Base-by-base conservation (phyloP, 2,888 invertebrate genomes). In the Scelioninae gen. 1 region DNA sequence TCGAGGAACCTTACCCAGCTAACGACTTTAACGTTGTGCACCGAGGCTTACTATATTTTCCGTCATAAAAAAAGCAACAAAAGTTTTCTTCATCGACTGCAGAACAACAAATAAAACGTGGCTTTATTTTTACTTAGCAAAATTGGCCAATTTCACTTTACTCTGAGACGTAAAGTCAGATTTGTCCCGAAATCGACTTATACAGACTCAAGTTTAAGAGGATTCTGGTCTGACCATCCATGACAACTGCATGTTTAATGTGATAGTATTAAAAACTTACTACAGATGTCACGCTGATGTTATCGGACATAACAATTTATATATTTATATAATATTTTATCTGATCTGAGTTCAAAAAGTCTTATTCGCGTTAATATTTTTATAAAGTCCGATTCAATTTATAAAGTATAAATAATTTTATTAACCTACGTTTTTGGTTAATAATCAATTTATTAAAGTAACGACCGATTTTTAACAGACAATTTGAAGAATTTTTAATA, bases 171-270 rank as follows among this genome's bases (percentile, higher is more conserved):
- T 16, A 31, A 38, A 53, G 53, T 53, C 53, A 66, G 31, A 51
- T 23, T 53, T 66, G 15, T 6, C 2, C 5, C 13, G 9, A 34
- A 63, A 16, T 63, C 23, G 29, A 9, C 34, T 51, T 29, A 13
- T n/a, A 32, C 7, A 29, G 32, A 34, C 29, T 32, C 45, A 43
- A 55, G 34, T 38, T 49, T 34, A 58, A 60, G 58, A 49, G 69
- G 49, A 47, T 47, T 47, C 23, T 34, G 47, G 58, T 23, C 10
- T 32, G 49, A 45, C 68, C 53, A 31, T 55, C 31, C 23, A 43
- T 55, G 55, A 66, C 31, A 47, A 56, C 55, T 68, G 55, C 55
- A 56, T 56, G 68, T 68, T 68, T 55, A 56, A 68, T 68, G 56
- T n/a, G 63, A 56, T 32, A 34, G 10, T 47, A 40, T 69, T 58